Conservation (phyloP, 2,113 vertebrate genomes). For the Patagioenas fasciata region DNA sequence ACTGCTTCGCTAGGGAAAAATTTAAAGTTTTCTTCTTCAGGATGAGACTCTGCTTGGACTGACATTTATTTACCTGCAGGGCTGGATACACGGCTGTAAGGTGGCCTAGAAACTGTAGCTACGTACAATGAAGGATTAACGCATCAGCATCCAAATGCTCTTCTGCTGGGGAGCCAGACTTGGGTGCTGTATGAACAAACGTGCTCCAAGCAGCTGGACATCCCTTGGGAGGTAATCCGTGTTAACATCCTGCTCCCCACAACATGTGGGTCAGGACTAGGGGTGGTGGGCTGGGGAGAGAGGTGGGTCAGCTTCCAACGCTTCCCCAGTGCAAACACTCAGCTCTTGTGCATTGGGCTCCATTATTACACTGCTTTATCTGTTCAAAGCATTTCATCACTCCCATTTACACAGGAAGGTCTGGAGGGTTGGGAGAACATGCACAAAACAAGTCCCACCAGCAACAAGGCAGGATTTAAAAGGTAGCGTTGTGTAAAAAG, state of each 20-base stretch:
- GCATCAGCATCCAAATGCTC: background rate
- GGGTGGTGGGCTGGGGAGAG: background rate
- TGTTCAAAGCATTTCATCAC: background rate
- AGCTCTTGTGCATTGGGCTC: background rate
- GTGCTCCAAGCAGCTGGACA: background rate
- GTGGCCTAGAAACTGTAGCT: background rate
- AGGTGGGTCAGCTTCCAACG: background rate
- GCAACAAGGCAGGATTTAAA: background rate
- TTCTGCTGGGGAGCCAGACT: background rate
- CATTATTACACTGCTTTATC: background rate
- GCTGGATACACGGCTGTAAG: background rate
- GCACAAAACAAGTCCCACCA: background rate
- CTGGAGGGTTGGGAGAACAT: background rate
- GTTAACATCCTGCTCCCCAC: background rate
- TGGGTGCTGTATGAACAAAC: background rate
- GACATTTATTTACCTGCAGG: background rate
- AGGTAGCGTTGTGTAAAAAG: background rate
- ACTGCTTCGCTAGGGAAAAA: background rate
- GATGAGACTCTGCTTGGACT: background rate
- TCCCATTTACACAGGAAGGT: background rate
- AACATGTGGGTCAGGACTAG: accelerated
- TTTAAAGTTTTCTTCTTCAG: background rate
- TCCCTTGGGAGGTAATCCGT: accelerated
- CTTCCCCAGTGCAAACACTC: background rate
- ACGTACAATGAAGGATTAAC: background rate